phyloP scores from a whole-genome alignment of 2,888 invertebrate species.

The Boloria selene region DNA sequence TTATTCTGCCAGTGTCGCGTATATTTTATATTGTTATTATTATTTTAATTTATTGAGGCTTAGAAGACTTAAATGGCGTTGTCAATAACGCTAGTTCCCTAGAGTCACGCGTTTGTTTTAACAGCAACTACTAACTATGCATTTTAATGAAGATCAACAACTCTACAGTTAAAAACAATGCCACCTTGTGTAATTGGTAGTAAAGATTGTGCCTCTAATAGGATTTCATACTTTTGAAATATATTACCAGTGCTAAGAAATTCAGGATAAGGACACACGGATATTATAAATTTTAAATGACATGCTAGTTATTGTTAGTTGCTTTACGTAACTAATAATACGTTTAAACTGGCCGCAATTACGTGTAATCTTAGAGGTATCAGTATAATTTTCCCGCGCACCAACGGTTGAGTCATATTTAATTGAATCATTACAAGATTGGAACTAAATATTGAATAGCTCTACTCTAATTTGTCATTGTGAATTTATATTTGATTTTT shows the following conservation, averaged over 20 bases:
- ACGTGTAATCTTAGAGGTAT: constrained; percentile 19
- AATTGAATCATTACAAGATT: constrained; percentile 11
- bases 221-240: not conserved
- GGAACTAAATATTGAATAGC: not conserved
- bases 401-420: constrained; percentile 12
- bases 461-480: not conserved
- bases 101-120: constrained; percentile 7
- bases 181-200: not conserved
- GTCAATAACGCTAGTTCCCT: constrained; percentile 7
- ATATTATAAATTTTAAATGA: not conserved
- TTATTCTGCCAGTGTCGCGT: too few relatives aligned
- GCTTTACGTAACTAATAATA: constrained; percentile 11
- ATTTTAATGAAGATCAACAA: not conserved
- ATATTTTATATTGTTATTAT: too few relatives aligned
- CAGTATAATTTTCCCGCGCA: constrained; percentile 6
- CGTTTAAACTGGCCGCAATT: constrained; percentile 13
- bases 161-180: constrained; percentile 3
- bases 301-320: not conserved
- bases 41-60: constrained; percentile 3
- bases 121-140: constrained; percentile 7
- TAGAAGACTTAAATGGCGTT: constrained; percentile 5
- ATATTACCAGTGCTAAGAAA: too few relatives aligned
- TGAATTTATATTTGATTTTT: not conserved
- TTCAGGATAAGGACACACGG: too few relatives aligned
- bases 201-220: not conserved